Percentiles rank a stretch among this genome's conserved stretches.
Conservation (phyloP, 2,113 vertebrate species). For the Nycticorax nycticorax region DNA sequence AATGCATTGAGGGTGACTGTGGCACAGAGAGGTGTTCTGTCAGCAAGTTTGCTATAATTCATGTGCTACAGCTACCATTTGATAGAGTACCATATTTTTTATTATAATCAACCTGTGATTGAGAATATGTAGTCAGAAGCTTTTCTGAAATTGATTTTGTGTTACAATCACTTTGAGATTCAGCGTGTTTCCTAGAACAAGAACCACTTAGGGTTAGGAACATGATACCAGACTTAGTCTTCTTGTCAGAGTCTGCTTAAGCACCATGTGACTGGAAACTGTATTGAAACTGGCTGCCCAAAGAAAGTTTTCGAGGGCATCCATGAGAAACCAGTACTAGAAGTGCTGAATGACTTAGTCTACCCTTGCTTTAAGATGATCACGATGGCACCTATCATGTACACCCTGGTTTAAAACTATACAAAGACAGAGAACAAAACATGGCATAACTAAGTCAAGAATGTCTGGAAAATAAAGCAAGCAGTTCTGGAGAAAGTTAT, state of each 20-base stretch:
- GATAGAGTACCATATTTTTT: neutral
- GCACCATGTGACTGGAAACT: neutral
- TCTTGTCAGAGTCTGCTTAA: neutral
- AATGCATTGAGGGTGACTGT: neutral
- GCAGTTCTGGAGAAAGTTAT: neutral
- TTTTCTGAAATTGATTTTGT: neutral
- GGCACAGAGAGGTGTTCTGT: neutral
- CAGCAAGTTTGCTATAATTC: neutral
- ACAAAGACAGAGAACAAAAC: neutral
- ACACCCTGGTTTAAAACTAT: neutral
- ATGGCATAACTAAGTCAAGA: neutral
- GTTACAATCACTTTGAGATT: neutral
- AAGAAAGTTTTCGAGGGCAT: neutral
- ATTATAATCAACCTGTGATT: neutral
- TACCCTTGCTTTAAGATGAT: neutral
- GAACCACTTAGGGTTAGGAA: neutral
- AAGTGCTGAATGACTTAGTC: neutral
- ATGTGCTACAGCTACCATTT: neutral
- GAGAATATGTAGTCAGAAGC: neutral
- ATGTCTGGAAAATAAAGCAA: neutral
- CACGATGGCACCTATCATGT: rapidly evolving
- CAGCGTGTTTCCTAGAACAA: neutral
- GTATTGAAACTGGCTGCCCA: neutral
- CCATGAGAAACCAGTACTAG: neutral
- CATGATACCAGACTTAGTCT: neutral